Evolutionary conservation across 2,888 invertebrate genomes (phyloP).

Genomic region (Cabera pusaria): DNA sequence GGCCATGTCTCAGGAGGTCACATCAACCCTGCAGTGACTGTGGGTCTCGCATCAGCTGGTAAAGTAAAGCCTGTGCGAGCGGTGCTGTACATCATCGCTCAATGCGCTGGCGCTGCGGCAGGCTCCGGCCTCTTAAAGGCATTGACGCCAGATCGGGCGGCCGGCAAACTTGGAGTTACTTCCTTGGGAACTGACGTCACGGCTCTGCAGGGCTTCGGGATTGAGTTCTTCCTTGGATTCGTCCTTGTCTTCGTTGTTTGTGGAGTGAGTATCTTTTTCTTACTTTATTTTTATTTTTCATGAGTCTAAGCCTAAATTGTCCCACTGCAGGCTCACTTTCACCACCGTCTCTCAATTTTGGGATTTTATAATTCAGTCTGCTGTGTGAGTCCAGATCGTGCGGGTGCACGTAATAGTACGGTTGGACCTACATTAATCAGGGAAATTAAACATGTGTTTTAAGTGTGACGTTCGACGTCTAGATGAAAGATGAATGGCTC

Average conservation of each 20-base stretch:
- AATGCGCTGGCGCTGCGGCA: constrained; percentile 91
- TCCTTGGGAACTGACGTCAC: constrained; percentile 83
- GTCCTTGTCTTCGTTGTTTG: constrained; percentile 95
- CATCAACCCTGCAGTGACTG: constrained; percentile 96
- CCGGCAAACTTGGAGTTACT: constrained; percentile 88
- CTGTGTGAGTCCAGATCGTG: too few relatives aligned
- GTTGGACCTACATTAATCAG: too few relatives aligned
- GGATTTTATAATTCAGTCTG: too few relatives aligned
- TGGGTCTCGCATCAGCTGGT: constrained; percentile 90
- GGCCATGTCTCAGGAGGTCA: constrained; percentile 96
- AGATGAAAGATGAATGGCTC: too few relatives aligned
- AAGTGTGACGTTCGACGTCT: too few relatives aligned
- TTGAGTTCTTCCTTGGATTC: constrained; percentile 95
- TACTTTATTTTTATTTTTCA: too few relatives aligned
- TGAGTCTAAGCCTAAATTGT: too few relatives aligned
- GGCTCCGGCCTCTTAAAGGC: constrained; percentile 90
- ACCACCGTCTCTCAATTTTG: too few relatives aligned
- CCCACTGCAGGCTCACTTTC: too few relatives aligned
- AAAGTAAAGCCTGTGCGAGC: constrained; percentile 90
- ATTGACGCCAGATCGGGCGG: constrained; percentile 85
- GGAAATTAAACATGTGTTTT: too few relatives aligned
- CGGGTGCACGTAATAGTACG: too few relatives aligned
- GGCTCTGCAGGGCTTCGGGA: constrained; percentile 91
- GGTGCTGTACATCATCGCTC: constrained; percentile 90
- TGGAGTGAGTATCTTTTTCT: constrained; percentile 87